These are phyloP conservation scores for Piezodorus guildinii DNA, from an alignment of 1,140 invertebrate genomes.

Conservation along the genomic window DNA sequence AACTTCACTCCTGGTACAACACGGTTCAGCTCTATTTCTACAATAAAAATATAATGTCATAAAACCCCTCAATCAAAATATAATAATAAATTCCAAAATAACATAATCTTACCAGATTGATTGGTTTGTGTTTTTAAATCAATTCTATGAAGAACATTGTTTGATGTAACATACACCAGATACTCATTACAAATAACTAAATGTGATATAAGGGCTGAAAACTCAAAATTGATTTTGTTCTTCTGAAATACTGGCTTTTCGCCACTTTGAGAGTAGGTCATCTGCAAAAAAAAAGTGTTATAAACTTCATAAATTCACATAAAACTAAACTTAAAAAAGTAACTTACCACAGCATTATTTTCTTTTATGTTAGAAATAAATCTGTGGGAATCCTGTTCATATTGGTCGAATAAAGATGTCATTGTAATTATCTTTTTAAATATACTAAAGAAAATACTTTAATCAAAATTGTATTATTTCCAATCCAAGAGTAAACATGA, in stretches of 20 bases:
- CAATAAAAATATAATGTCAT: constrained; percentile 25
- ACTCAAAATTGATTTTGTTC: constrained; percentile 63
- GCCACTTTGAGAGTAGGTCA: constrained; percentile 36
- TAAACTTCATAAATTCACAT: neutral
- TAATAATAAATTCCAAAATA: constrained; percentile 36
- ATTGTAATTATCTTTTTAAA: constrained; percentile 17
- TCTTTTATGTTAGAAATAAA: constrained; percentile 31
- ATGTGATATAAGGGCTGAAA: constrained; percentile 64
- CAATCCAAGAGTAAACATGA: no score
- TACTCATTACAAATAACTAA: constrained; percentile 69
- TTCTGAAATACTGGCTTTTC: constrained; percentile 67
- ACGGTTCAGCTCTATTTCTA: constrained; percentile 36
- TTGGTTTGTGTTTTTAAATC: constrained; percentile 67
- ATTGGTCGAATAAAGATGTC: constrained; percentile 55
- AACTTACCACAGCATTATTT: neutral
- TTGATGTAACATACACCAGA: constrained; percentile 71
- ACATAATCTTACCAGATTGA: constrained; percentile 50
- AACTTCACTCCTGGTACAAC: constrained; percentile 37
- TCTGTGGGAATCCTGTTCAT: constrained; percentile 55
- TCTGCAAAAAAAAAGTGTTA: neutral
- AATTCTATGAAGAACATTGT: constrained; percentile 66
- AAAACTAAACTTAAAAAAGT: neutral
- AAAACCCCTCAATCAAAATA: constrained; percentile 14
- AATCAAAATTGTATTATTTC: no score
- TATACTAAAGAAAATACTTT: no score